These are phyloP conservation scores for Rotaria macrura DNA, from an alignment of 2,888 invertebrate genomes.

Conservation along the genomic window DNA sequence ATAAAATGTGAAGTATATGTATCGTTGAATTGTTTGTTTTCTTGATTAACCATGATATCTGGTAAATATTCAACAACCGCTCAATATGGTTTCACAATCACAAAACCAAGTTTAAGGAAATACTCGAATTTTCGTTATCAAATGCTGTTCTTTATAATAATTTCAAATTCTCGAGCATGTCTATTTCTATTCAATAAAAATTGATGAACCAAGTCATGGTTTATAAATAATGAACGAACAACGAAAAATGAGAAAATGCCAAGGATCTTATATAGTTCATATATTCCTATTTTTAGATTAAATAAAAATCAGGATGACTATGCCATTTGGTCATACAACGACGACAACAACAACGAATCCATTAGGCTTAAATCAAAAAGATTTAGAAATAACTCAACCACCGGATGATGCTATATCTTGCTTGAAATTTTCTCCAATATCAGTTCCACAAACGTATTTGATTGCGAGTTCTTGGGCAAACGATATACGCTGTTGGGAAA, in stretches of 20 bases:
- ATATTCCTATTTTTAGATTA: neutral
- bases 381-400: slow-evolving; percentile 79
- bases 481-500: slow-evolving; percentile 50
- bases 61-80: no score
- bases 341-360: neutral
- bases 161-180: no score
- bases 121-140: no score
- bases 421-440: slow-evolving; percentile 79
- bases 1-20: no score
- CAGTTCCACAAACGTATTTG: slow-evolving; percentile 66
- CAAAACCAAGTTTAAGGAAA: no score
- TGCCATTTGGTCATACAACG: neutral
- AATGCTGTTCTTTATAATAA: no score
- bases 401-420: slow-evolving; percentile 92
- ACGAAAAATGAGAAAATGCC: neutral
- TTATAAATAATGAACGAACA: neutral
- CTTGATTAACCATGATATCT: no score
- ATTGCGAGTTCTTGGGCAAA: slow-evolving; percentile 59
- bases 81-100: no score
- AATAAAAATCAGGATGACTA: neutral
- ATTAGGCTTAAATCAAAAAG: slow-evolving; percentile 51
- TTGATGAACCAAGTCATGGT: neutral
- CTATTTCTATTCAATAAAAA: neutral
- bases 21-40: no score
- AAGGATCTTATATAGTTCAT: neutral